Conservation (phyloP, 2,797 vertebrate species). For the Spinus pinus region DNA sequence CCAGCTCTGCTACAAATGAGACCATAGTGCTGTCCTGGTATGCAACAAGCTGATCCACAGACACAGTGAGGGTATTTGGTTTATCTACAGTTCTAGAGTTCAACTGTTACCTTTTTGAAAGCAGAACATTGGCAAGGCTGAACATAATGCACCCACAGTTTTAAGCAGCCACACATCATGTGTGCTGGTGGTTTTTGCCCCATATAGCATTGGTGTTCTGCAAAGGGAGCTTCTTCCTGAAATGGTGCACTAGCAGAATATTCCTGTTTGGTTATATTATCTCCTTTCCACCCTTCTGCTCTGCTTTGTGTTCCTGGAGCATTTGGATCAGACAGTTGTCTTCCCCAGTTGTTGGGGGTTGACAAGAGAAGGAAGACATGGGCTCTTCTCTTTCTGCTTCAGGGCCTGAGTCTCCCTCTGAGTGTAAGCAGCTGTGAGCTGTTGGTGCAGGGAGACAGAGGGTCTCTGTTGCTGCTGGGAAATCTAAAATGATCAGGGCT, state of each 20-base stretch:
- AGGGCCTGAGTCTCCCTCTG: not conserved
- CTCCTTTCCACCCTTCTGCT: not conserved
- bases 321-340: not conserved
- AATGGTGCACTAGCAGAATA: not conserved
- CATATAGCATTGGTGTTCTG: not conserved
- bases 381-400: not conserved
- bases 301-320: not conserved
- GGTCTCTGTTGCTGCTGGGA: not conserved
- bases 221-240: not conserved
- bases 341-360: rapidly evolving
- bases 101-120: not conserved
- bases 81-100: not conserved
- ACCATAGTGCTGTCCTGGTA: not conserved
- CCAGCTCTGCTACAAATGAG: not conserved
- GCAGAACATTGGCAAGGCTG: not conserved
- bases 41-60: not conserved
- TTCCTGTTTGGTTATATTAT: not conserved
- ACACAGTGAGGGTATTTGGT: not conserved
- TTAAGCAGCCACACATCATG: not conserved
- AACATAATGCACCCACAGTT: not conserved
- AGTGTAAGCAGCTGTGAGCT: not conserved
- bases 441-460: rapidly evolving
- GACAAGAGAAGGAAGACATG: rapidly evolving
- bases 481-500: not conserved
- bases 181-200: not conserved